Base-by-base conservation (phyloP, 2,888 invertebrate genomes). In the Lasioglossum pauxillum region DNA sequence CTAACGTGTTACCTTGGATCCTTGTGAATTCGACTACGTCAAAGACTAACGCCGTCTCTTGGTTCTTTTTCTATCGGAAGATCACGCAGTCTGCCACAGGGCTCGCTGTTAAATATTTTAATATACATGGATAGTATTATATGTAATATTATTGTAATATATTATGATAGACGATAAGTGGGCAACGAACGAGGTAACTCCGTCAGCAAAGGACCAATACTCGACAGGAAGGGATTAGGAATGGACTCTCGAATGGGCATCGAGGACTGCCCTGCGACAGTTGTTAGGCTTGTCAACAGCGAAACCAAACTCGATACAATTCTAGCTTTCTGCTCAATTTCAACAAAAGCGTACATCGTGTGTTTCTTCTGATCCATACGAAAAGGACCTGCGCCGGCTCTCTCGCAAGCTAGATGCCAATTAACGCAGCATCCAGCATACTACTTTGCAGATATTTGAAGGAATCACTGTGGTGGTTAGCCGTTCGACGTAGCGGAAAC, bases 91-190 rank as follows among this genome's bases (percentile, higher is more conserved):
- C 83, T 46, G 80, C 89, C 67, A 27, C 79, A 76, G 44, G 60
- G 84, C 88, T 38, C 78, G 82, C 84, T 80, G 84, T 87, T 91
- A 92, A 92, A 93, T 95, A 95, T 95, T 95, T 95, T 95, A 95
- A 94, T 95, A 95, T 94, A 94, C 94, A 93, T 92, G 93, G 91
- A 95, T 95, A 95, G 95, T 95, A 95, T 94, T 95, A 95, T 94
- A 93, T 95, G 95, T 95, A 95, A 95, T 95, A 95, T 94, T 94
- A 94, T 93, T 95, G 95, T 95, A 95, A 95, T 94, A 94, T 94
- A 94, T 94, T 93, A 92, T 91, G 88, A 87, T 94, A 94, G 91
- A 80, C 86, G 81, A 71, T 92, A 93, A 93, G 91, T 87, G 90
- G 91, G 92, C 91, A 92, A 90, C 86, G 88, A 91, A 85, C 85